Conservation (phyloP, 2,888 invertebrate species). For the Nephrotoma guestfalica region DNA sequence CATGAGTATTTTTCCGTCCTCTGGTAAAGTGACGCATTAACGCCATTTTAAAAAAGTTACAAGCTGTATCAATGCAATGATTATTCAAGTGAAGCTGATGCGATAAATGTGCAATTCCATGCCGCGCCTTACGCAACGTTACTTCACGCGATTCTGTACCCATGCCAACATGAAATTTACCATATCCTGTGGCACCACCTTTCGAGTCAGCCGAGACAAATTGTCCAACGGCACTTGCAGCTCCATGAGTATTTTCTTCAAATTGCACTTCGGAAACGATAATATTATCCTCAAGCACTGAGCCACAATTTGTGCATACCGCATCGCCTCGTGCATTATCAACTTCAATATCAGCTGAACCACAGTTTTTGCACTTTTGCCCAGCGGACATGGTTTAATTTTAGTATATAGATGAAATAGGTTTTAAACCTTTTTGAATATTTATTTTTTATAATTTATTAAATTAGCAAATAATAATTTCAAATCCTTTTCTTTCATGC, state of each 20-base stretch:
- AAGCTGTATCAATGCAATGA: constrained; percentile 85
- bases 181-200: constrained; percentile 69
- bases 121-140: constrained; percentile 76
- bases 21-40: constrained; percentile 69
- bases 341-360: constrained; percentile 82
- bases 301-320: constrained; percentile 92
- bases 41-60: constrained; percentile 89
- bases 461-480: not conserved
- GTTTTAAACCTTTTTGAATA: not conserved
- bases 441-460: not conserved
- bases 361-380: constrained; percentile 76
- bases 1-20: constrained; percentile 78
- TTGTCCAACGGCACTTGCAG: constrained; percentile 77
- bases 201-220: constrained; percentile 84
- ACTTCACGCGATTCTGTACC: constrained; percentile 86
- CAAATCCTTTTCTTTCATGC: not conserved
- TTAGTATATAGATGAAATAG: not conserved
- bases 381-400: constrained; percentile 32
- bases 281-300: constrained; percentile 88
- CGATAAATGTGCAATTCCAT: constrained; percentile 71
- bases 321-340: constrained; percentile 91
- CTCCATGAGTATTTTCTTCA: constrained; percentile 82
- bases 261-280: constrained; percentile 96
- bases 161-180: constrained; percentile 63
- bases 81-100: constrained; percentile 78